Evolutionary conservation across 2,888 invertebrate genomes (phyloP).

Genomic region (Tiliacea aurago): DNA sequence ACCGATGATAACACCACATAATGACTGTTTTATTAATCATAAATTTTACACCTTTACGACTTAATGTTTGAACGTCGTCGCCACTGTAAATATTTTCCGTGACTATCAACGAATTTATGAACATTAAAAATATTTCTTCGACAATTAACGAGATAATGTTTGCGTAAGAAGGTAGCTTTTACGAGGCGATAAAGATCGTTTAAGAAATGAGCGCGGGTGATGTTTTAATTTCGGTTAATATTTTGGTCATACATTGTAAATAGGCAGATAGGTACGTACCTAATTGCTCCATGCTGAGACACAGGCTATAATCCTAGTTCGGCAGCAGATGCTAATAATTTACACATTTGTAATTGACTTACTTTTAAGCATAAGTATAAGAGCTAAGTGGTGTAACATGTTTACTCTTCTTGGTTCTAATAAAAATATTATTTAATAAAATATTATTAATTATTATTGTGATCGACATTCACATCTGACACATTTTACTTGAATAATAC

Average conservation of each 20-base stretch:
- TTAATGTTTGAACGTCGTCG: slow-evolving; percentile 68
- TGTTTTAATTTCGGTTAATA: slow-evolving; percentile 19
- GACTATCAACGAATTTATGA: slow-evolving; percentile 76
- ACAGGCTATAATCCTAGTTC: too few relatives aligned
- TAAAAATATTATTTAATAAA: too few relatives aligned
- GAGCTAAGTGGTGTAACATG: too few relatives aligned
- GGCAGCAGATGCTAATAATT: too few relatives aligned
- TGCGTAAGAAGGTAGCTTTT: slow-evolving; percentile 43
- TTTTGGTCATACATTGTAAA: slow-evolving; percentile 1
- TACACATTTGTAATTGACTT: too few relatives aligned
- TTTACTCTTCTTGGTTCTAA: too few relatives aligned
- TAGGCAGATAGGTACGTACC: too few relatives aligned
- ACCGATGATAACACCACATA: slow-evolving; percentile 64
- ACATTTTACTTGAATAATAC: too few relatives aligned
- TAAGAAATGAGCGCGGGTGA: neutral
- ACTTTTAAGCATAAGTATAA: too few relatives aligned
- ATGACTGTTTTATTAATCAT: slow-evolving; percentile 75
- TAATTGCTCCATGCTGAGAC: too few relatives aligned
- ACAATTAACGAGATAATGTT: slow-evolving; percentile 66
- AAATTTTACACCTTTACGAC: slow-evolving; percentile 78
- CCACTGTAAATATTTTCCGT: slow-evolving; percentile 71
- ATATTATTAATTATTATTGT: too few relatives aligned
- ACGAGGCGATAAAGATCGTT: slow-evolving; percentile 33
- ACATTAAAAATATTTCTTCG: slow-evolving; percentile 65
- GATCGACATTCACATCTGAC: too few relatives aligned